A percentile compares a stretch with the other conserved stretches of the same genome.
These are phyloP conservation scores for Hiodon tergisus DNA, from an alignment of 2,113 vertebrate species.

Conservation along the genomic window DNA sequence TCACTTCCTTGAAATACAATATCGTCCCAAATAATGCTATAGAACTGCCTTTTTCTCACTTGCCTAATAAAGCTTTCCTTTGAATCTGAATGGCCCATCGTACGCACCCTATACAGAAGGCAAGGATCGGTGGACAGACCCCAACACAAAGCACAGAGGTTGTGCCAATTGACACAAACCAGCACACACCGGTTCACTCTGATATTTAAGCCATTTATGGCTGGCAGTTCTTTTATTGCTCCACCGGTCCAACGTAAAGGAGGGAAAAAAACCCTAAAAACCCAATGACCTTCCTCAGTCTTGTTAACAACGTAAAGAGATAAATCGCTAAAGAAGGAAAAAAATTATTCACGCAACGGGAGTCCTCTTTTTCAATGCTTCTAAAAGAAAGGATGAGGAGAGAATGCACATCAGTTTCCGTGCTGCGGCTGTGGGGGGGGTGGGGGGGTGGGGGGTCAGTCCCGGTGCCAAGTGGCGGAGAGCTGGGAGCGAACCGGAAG, in stretches of 20 bases:
- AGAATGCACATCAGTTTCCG: conserved; percentile 42
- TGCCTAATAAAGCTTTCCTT: no score
- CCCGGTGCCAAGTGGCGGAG: not conserved
- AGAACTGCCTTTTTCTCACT: not conserved
- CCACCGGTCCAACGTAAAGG: conserved; percentile 21
- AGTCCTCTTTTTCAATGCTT: conserved; percentile 28
- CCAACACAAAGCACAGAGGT: not conserved
- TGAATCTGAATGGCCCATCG: no score
- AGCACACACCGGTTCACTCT: conserved; percentile 28
- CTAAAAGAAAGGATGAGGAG: conserved; percentile 48
- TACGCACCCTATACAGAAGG: not conserved
- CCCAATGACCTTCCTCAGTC: conserved; percentile 10
- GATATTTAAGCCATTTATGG: conserved; percentile 9
- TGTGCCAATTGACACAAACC: conserved; percentile 6
- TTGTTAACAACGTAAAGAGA: conserved; percentile 27
- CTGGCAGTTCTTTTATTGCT: conserved; percentile 23
- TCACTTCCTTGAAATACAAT: no score
- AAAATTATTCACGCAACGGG: conserved; percentile 44
- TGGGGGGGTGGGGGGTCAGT: no score
- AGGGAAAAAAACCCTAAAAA: conserved; percentile 19
- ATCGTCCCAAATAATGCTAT: no score
- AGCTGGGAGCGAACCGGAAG: no score
- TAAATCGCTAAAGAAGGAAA: conserved; percentile 2
- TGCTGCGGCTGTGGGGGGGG: conserved; percentile 41
- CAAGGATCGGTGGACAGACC: not conserved